Evolutionary conservation across 2,888 invertebrate genomes (phyloP).

Genomic region (Amiota communis): DNA sequence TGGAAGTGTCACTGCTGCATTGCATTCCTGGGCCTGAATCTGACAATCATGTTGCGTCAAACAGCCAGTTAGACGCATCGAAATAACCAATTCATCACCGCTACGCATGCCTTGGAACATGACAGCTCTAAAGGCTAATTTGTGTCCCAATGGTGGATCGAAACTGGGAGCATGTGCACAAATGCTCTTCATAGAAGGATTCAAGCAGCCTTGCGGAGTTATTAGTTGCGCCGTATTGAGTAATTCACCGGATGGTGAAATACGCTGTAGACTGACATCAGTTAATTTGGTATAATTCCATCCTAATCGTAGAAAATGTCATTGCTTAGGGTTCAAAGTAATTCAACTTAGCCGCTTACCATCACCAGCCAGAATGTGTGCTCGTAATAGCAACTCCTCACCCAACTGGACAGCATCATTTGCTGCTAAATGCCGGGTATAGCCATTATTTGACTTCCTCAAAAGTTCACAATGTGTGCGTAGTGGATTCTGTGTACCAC

Average conservation of each 20-base stretch:
- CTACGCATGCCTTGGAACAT: slow-evolving; percentile 77
- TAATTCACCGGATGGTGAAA: slow-evolving; percentile 65
- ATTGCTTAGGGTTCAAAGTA: background rate
- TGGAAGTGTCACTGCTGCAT: slow-evolving; percentile 38
- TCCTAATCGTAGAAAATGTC: slow-evolving; percentile 54
- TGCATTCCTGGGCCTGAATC: slow-evolving; percentile 62
- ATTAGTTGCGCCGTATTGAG: slow-evolving; percentile 72
- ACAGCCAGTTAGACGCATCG: slow-evolving; percentile 76
- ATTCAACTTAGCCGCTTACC: slow-evolving; percentile 68
- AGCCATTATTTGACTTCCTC: slow-evolving; percentile 74
- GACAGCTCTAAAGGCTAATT: slow-evolving; percentile 75
- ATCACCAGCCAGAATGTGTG: slow-evolving; percentile 75
- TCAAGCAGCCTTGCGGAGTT: slow-evolving; percentile 74
- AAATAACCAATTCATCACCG: slow-evolving; percentile 76
- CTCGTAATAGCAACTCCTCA: slow-evolving; percentile 76
- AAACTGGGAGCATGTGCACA: slow-evolving; percentile 73
- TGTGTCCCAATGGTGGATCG: slow-evolving; percentile 73
- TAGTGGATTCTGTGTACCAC: slow-evolving; percentile 75
- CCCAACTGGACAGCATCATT: slow-evolving; percentile 76
- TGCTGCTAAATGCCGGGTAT: slow-evolving; percentile 74
- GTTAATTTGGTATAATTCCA: slow-evolving; percentile 76
- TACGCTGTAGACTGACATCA: slow-evolving; percentile 74
- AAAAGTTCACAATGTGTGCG: slow-evolving; percentile 75
- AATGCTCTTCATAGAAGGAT: slow-evolving; percentile 73
- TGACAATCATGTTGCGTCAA: slow-evolving; percentile 75